A percentile compares a stretch with the other conserved stretches of the same genome.
Evolutionary conservation across 1,140 invertebrate species (phyloP).

Genomic region (Archivesica marissinica): DNA sequence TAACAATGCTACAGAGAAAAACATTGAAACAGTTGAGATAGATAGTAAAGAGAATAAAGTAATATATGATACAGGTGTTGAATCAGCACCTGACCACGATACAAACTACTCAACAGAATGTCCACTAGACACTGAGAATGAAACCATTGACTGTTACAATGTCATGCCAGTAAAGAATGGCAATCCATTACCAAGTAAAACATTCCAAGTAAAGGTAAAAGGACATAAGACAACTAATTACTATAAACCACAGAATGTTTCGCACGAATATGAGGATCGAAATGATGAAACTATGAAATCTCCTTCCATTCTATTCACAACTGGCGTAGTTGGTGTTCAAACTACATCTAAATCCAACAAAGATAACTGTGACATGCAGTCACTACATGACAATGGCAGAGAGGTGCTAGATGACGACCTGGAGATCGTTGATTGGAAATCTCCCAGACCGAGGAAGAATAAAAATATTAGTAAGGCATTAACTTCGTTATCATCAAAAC

Average conservation of each 20-base stretch:
- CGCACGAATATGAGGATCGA: neutral
- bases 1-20: too few relatives aligned
- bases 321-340: too few relatives aligned
- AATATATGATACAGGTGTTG: neutral
- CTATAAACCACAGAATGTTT: neutral
- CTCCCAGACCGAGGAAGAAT: neutral
- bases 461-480: neutral
- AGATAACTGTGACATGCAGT: neutral
- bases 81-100: neutral
- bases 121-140: neutral
- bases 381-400: too few relatives aligned
- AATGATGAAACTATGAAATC: conserved; percentile 30
- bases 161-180: conserved; percentile 40
- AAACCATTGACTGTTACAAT: conserved; percentile 46
- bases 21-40: neutral
- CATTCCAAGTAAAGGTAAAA: conserved; percentile 37
- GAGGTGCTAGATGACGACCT: neutral
- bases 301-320: conserved; percentile 36
- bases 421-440: conserved; percentile 8
- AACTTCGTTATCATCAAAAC: neutral
- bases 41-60: neutral
- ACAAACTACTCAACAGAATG: neutral
- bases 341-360: too few relatives aligned
- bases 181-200: neutral
- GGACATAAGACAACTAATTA: conserved; percentile 3